Evolutionary conservation across 64 coral and sea anemone genomes (phyloP).

Genomic region (Stichodactyla mertensii): DNA sequence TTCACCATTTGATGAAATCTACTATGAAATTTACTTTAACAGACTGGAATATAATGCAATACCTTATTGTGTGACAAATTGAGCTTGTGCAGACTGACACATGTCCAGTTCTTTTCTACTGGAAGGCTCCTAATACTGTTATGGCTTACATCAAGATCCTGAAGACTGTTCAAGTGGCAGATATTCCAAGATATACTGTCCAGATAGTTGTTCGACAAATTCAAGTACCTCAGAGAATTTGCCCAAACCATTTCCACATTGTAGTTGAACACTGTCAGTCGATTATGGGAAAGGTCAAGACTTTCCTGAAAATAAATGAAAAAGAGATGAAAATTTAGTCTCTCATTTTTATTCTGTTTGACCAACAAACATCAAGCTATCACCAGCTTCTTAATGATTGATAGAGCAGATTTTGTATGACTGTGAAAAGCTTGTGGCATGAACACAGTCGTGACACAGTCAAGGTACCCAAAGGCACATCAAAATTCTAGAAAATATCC

Average conservation of each 20-base stretch:
- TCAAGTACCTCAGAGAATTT: constrained; percentile 37
- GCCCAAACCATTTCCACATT: constrained; percentile 54
- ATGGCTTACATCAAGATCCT: constrained; percentile 74
- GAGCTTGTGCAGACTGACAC: constrained; percentile 62
- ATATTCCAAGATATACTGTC: constrained; percentile 74
- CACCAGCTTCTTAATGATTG: too few species aligned
- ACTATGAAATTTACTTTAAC: too few species aligned
- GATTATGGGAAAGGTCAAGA: constrained; percentile 60
- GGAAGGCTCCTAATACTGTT: constrained; percentile 68
- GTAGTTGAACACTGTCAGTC: constrained; percentile 31
- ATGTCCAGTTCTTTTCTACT: constrained; percentile 56
- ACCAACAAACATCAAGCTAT: too few species aligned
- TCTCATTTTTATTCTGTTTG: too few species aligned
- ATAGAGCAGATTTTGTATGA: too few species aligned
- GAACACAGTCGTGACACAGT: too few species aligned
- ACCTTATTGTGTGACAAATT: constrained; percentile 89
- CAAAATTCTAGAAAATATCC: too few species aligned
- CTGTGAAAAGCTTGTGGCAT: too few species aligned
- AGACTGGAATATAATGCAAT: background rate
- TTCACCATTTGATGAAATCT: background rate
- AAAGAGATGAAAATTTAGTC: background rate
- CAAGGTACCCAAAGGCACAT: too few species aligned
- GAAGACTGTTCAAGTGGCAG: constrained; percentile 55
- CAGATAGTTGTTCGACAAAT: constrained; percentile 57
- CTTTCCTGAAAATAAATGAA: constrained; percentile 34